These are phyloP conservation scores for Cotesia glomerata DNA, from an alignment of 1,140 invertebrate genomes.

Conservation along the genomic window DNA sequence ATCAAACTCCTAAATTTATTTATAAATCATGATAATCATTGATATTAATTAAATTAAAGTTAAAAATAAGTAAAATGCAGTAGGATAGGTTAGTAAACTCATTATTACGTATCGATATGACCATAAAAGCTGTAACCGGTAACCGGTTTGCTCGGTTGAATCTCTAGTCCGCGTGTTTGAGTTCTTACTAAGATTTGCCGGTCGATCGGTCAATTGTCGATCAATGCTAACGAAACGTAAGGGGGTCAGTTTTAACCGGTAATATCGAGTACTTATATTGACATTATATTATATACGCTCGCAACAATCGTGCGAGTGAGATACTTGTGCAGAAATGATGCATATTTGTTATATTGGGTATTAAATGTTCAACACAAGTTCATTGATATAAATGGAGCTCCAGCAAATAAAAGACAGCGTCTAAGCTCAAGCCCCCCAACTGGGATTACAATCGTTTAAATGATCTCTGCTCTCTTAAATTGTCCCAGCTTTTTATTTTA, in stretches of 20 bases:
- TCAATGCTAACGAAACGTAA: neutral
- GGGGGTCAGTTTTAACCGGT: neutral
- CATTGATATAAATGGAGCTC: neutral
- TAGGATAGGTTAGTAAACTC: constrained; percentile 3
- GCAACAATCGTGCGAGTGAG: neutral
- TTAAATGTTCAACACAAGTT: neutral
- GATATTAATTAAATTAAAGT: too few species aligned
- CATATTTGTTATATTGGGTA: neutral
- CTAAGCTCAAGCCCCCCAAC: neutral
- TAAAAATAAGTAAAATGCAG: neutral
- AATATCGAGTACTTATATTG: neutral
- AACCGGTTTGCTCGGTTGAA: constrained; percentile 1
- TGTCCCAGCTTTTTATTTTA: neutral
- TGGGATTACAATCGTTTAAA: neutral
- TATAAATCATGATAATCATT: too few species aligned
- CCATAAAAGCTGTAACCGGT: neutral
- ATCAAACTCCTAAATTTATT: too few species aligned
- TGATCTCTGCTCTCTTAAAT: neutral
- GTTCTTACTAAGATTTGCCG: too few species aligned
- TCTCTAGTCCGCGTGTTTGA: too few species aligned
- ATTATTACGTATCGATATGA: neutral
- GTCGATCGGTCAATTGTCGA: neutral
- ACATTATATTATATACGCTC: neutral
- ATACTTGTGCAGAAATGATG: neutral
- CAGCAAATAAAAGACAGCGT: neutral